Evolutionary conservation across 2,113 vertebrate species (phyloP), one percentile per base, ranked within the genome.

Genomic region (Sprattus sprattus): DNA sequence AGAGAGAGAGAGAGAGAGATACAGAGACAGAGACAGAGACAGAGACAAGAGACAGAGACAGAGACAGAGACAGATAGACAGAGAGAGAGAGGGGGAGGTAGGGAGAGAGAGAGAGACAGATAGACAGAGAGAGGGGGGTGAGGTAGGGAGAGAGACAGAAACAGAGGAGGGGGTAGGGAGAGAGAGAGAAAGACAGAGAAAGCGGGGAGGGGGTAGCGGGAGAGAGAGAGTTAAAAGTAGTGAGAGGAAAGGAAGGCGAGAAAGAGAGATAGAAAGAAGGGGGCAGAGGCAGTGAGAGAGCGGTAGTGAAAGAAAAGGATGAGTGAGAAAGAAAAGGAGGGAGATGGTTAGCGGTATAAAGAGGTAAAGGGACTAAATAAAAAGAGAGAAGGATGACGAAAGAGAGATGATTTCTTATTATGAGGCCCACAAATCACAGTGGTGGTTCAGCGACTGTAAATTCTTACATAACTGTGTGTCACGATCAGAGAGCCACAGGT

Each of bases 401-500:
- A 71, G n/a, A 64, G n/a, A 28, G 64, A 25, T 13, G 3, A 9
- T 67, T 67, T 28, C 60, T 25, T 67, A 71, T 28, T 32, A 71
- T 25, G n/a, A 28, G 64, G 25, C 13, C 64, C 64, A 71, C n/a
- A 10, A 13, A 71, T 71, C 64, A 71, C 10, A 8, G 64, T 28
- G 64, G 60, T 5, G 8, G 90, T 90, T 49, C 0, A 47, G 88
- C 90, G 90, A 32, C 64, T 71, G 39, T 39, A 32, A 71, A 71
- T 25, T 71, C n/a, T 71, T 71, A 71, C 25, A 71, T 71, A 71
- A 71, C 64, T 32, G n/a, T 25, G 32, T 71, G 64, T 71, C 64
- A 71, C 25, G 25, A 25, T 71, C 64, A 28, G 64, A 71, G n/a
- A 28, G 28, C 64, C 22, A 71, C 64, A 13, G 10, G 64, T 71